Conservation (phyloP, 2,113 vertebrate genomes). For the Silurus asotus region DNA sequence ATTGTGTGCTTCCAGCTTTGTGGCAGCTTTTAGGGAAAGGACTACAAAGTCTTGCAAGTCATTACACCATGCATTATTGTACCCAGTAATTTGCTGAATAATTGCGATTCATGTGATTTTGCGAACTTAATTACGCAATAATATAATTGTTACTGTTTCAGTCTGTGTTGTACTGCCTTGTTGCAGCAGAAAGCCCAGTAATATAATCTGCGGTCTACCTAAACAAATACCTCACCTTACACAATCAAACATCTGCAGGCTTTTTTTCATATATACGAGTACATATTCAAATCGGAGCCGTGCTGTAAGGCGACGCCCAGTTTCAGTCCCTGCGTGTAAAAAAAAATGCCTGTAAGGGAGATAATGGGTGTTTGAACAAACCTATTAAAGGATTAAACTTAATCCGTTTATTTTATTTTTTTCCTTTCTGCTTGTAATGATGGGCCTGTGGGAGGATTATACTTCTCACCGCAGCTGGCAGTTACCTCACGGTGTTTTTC, state of each 20-base stretch:
- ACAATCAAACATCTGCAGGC: background rate
- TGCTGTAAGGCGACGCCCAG: background rate
- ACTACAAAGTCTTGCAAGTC: background rate
- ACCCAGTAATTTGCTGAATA: background rate
- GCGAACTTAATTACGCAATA: background rate
- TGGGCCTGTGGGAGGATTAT: constrained; percentile 2
- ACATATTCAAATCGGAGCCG: constrained; percentile 22
- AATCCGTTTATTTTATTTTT: background rate
- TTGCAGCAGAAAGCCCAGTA: background rate
- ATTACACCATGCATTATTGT: too few relatives aligned
- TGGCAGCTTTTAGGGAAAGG: background rate
- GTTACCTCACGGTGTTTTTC: constrained; percentile 30
- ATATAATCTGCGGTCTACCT: background rate
- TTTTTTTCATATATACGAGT: background rate
- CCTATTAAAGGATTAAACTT: constrained; percentile 22
- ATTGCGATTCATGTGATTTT: background rate
- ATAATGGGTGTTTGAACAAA: background rate
- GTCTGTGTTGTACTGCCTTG: background rate
- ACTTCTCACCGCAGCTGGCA: constrained; percentile 16
- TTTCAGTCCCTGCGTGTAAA: background rate
- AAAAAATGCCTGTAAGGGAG: background rate
- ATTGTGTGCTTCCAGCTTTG: background rate
- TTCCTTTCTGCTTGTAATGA: background rate
- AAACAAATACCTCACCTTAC: constrained; percentile 13
- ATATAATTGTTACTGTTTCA: background rate